A percentile compares a stretch with the other conserved stretches of the same genome.
Conservation (phyloP, 2,113 vertebrate species). For the Muscicapa adusta region DNA sequence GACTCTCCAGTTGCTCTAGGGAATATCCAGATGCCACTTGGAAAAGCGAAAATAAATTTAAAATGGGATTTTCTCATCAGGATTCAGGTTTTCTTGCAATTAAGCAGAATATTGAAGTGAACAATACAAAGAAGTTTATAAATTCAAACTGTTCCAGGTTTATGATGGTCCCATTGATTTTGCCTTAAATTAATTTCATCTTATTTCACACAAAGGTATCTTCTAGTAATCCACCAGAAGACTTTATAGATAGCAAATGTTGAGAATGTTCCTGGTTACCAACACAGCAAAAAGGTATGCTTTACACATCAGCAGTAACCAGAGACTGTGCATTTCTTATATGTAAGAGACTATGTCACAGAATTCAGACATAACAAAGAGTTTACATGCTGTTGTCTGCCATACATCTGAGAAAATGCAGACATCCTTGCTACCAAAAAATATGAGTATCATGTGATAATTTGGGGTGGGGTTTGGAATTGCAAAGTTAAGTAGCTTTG, state of each 20-base stretch:
- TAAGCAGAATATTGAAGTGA: not conserved
- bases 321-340: not conserved
- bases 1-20: not conserved
- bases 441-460: not conserved
- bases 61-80: not conserved
- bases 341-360: not conserved
- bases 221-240: not conserved
- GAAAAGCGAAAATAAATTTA: not conserved
- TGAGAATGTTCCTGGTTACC: not conserved
- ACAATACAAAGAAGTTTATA: not conserved
- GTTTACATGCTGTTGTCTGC: not conserved
- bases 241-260: not conserved
- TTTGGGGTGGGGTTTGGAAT: not conserved
- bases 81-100: not conserved
- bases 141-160: not conserved
- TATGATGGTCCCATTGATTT: not conserved
- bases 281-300: not conserved
- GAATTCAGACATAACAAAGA: not conserved
- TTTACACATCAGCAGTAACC: not conserved
- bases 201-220: not conserved
- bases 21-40: not conserved
- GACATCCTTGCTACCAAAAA: not conserved
- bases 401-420: not conserved
- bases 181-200: not conserved
- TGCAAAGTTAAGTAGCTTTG: not conserved